A percentile compares a stretch with the other conserved stretches of the same genome.
These are phyloP conservation scores for Pammene fasciana DNA, from an alignment of 2,888 invertebrate species.

Conservation along the genomic window DNA sequence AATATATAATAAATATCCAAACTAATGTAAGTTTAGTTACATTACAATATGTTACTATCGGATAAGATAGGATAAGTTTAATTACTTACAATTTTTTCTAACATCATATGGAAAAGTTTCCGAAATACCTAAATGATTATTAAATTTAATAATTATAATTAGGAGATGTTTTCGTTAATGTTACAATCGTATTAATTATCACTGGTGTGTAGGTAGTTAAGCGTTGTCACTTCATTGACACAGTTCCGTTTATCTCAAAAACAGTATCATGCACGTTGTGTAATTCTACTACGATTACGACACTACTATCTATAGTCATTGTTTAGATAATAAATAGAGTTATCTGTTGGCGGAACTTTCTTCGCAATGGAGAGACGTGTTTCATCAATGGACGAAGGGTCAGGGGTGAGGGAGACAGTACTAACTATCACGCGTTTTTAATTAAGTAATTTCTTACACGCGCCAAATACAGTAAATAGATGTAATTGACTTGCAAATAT, in stretches of 20 bases:
- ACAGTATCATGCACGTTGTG: conserved; percentile 53
- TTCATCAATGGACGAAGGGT: conserved; percentile 34
- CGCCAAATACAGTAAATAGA: conserved; percentile 23
- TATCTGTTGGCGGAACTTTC: conserved; percentile 40
- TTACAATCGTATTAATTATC: conserved; percentile 12
- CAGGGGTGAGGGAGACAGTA: conserved; percentile 16
- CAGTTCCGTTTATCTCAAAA: conserved; percentile 60
- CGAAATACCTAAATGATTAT: too few species aligned
- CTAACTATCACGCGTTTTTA: conserved; percentile 7
- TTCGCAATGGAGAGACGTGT: conserved; percentile 29
- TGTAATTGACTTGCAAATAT: conserved; percentile 35
- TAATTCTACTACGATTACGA: conserved; percentile 50
- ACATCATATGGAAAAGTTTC: too few species aligned
- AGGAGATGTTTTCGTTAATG: neutral
- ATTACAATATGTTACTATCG: too few species aligned
- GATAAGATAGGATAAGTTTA: too few species aligned
- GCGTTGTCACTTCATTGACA: conserved; percentile 59
- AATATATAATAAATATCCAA: too few species aligned
- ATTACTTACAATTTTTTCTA: too few species aligned
- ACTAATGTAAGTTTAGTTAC: too few species aligned
- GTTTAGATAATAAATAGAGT: conserved; percentile 41
- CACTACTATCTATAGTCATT: conserved; percentile 40
- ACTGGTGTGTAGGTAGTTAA: conserved; percentile 4
- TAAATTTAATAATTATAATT: too few species aligned
- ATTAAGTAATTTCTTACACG: conserved; percentile 3